Evolutionary conservation across 1,140 invertebrate species (phyloP), one percentile per base, ranked within the genome.

Genomic region (Popillia japonica): DNA sequence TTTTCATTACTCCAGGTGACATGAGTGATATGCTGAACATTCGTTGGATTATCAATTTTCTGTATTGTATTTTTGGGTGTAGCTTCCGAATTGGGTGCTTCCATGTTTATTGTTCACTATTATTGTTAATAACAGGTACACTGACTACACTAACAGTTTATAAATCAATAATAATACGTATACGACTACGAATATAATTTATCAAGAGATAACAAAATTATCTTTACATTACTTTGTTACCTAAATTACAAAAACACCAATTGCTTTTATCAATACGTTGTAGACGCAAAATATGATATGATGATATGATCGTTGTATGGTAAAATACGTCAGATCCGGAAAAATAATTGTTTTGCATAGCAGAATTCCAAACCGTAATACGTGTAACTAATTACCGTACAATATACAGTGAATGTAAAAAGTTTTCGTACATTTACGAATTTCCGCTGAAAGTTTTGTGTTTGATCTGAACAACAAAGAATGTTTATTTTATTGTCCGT

Each of bases 1-100:
- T 68, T 68, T 68, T 68, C 61, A 22, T 68, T 22, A 10, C 61
- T 68, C 61, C 61, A 68, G 22, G 61, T 68, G 27, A 68, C 61
- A 22, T 68, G 61, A 9, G 61, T 27, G 61, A 68, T 68, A 22
- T 68, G 61, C 22, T 68, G 61, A 27, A 68, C 61, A 34, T 68
- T 68, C 6, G 61, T 68, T 9, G 61, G 61, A 0, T 3, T 34
- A 22, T 68, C 61, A 22, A 68, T 68, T 34, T 27, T 27, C 61
- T 68, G 7, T 68, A 68, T 27, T 9, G 7, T 23, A 34, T 0
- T 68, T 68, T 27, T 34, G 11, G 27, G 20, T 27, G 4, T 68
- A 68, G 22, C 22, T 68, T 55, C 48, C 6, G 48, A 55, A 55
- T 14, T 55, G 17, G 48, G 27, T 34, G 27, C 27, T 34, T 34